Evolutionary conservation across 1,140 invertebrate species (phyloP).

Genomic region (Psilanteris sp.): DNA sequence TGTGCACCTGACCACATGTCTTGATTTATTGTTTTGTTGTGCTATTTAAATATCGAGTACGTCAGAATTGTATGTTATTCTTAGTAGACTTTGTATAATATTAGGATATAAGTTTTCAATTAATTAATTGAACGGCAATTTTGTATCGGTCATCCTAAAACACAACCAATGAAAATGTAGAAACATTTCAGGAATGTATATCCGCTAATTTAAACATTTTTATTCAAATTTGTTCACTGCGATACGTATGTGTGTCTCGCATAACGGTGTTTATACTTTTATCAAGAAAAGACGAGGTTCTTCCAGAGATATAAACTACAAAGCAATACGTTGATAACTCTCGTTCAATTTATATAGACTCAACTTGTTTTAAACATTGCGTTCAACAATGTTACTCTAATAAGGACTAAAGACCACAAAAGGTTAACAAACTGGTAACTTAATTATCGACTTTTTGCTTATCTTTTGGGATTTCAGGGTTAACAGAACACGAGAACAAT

Average conservation of each 20-base stretch:
- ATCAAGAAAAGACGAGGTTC: conserved; percentile 42
- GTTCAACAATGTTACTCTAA: conserved; percentile 28
- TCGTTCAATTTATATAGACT: conserved; percentile 5
- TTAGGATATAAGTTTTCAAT: conserved; percentile 25
- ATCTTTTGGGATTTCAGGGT: conserved; percentile 49
- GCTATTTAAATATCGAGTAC: too few species aligned
- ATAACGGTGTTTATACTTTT: conserved; percentile 52
- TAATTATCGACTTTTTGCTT: conserved; percentile 17
- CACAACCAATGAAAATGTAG: background rate
- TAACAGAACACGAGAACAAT: conserved; percentile 28
- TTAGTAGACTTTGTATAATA: conserved; percentile 4
- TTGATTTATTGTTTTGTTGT: too few species aligned
- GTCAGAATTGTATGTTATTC: conserved; percentile 11
- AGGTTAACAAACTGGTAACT: conserved; percentile 31
- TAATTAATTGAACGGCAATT: conserved; percentile 32
- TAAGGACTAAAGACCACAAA: conserved; percentile 17
- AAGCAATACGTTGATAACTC: conserved; percentile 30
- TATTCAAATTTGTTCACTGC: conserved; percentile 45
- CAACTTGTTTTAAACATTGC: conserved; percentile 42
- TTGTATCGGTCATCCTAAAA: conserved; percentile 11
- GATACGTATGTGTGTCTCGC: conserved; percentile 29
- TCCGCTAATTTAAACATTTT: conserved; percentile 43
- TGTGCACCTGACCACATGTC: too few species aligned
- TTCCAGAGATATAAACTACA: conserved; percentile 30
- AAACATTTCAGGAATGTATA: conserved; percentile 25